Percentiles rank a stretch among this genome's conserved stretches.
Conservation (phyloP, 1,140 invertebrate species). For the Anoplolepis gracilipes region DNA sequence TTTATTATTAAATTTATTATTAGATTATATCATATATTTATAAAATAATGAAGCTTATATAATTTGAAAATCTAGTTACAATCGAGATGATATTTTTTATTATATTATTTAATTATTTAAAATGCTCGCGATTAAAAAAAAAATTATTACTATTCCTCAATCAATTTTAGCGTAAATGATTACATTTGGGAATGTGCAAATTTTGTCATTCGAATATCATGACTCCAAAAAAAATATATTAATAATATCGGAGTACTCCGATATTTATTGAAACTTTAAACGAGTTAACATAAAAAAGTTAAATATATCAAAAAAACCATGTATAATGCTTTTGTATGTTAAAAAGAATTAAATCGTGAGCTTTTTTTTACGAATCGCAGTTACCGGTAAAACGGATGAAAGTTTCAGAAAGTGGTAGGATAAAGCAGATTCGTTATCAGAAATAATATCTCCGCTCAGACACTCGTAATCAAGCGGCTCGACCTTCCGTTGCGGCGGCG, state of each 20-base stretch:
- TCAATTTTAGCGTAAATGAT: background rate
- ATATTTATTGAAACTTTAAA: conserved; percentile 15
- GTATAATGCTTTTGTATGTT: background rate
- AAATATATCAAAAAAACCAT: background rate
- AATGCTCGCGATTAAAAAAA: background rate
- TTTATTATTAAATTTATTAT: too few relatives aligned
- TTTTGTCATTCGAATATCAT: background rate
- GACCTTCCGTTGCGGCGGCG: conserved; percentile 60
- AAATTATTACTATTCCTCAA: background rate
- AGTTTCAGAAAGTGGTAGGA: conserved; percentile 25
- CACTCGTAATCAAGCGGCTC: conserved; percentile 66
- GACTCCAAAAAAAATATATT: background rate
- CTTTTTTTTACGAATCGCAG: background rate
- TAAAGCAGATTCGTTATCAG: conserved; percentile 65
- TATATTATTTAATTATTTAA: background rate
- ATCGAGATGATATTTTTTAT: background rate
- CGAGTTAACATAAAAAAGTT: background rate
- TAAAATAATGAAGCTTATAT: background rate
- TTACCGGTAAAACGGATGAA: background rate
- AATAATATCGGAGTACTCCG: background rate
- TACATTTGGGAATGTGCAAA: background rate
- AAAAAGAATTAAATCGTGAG: conserved; percentile 1
- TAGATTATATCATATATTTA: too few relatives aligned
- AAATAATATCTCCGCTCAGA: conserved; percentile 59
- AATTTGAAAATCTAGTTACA: background rate